These are phyloP conservation scores for Diploscapter pachys DNA, from an alignment of 1,140 invertebrate species.

Conservation along the genomic window DNA sequence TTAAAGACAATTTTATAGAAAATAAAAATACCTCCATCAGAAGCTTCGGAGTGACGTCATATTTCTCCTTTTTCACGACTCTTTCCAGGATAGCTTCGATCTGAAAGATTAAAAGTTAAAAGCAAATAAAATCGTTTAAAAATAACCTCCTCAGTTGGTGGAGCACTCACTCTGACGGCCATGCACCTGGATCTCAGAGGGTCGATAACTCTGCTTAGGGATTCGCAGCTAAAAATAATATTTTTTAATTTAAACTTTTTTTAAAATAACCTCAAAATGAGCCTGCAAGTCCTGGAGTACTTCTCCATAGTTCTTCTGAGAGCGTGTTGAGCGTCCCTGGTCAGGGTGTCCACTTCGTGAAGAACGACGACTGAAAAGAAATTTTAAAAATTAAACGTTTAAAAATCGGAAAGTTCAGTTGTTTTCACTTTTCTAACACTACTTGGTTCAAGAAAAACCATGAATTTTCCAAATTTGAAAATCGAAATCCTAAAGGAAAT, in stretches of 20 bases:
- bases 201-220: constrained; percentile 86
- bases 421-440: no score
- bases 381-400: constrained; percentile 3
- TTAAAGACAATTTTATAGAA: constrained; percentile 69
- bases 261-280: constrained; percentile 66
- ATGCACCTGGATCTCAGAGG: constrained; percentile 92
- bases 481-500: background rate
- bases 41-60: constrained; percentile 7
- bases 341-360: constrained; percentile 90
- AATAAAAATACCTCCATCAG: constrained; percentile 18
- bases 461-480: no score
- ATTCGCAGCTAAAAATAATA: constrained; percentile 76
- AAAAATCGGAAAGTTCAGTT: no score
- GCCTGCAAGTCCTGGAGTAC: constrained; percentile 86
- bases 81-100: background rate
- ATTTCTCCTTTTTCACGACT: constrained; percentile 17
- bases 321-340: constrained; percentile 95
- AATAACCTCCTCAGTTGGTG: constrained; percentile 73
- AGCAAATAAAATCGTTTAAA: background rate
- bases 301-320: constrained; percentile 98
- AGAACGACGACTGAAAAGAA: constrained; percentile 77
- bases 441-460: no score
- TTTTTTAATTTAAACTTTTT: no score
- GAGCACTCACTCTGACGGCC: constrained; percentile 82
- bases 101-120: background rate